Evolutionary conservation across 2,888 invertebrate species (phyloP).

Genomic region (Apocheima hispidaria): DNA sequence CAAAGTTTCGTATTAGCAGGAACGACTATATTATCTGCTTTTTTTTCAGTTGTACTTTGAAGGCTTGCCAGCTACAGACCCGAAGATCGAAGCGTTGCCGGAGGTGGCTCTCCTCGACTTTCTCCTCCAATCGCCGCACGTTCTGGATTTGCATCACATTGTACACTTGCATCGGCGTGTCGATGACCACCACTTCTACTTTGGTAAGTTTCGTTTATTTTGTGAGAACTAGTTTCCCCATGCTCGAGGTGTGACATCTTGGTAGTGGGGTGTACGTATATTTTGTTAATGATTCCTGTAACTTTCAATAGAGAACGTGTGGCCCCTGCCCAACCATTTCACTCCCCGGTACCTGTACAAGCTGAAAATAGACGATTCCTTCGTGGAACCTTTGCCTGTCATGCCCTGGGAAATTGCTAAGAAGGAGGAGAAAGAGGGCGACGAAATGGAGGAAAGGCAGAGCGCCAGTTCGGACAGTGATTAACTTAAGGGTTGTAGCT

Average conservation of each 20-base stretch:
- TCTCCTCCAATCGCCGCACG: conserved; percentile 71
- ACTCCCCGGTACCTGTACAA: conserved; percentile 76
- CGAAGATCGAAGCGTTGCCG: conserved; percentile 77
- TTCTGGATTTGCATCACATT: conserved; percentile 68
- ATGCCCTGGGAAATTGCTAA: conserved; percentile 79
- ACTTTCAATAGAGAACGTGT: conserved; percentile 64
- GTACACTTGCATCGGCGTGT: conserved; percentile 69
- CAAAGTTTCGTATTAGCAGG: too few species aligned
- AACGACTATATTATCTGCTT: too few species aligned
- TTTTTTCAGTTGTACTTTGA: conserved; percentile 70
- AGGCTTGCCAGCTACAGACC: conserved; percentile 70
- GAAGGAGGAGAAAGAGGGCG: conserved; percentile 64
- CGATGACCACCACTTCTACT: conserved; percentile 75
- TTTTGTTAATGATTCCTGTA: not conserved
- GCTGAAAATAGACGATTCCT: conserved; percentile 76
- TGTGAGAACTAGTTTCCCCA: not conserved
- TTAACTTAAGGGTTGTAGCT: conserved; percentile 43
- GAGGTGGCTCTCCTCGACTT: conserved; percentile 79
- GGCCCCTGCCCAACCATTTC: conserved; percentile 77
- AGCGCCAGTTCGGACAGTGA: conserved; percentile 65
- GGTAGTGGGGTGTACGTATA: not conserved
- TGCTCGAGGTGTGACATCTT: too few species aligned
- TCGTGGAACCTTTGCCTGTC: conserved; percentile 77
- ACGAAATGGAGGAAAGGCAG: conserved; percentile 60
- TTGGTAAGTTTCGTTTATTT: conserved; percentile 59